A percentile compares a stretch with the other conserved stretches of the same genome.
Conservation (phyloP, 2,888 invertebrate species). For the Aphodius sticticus region DNA sequence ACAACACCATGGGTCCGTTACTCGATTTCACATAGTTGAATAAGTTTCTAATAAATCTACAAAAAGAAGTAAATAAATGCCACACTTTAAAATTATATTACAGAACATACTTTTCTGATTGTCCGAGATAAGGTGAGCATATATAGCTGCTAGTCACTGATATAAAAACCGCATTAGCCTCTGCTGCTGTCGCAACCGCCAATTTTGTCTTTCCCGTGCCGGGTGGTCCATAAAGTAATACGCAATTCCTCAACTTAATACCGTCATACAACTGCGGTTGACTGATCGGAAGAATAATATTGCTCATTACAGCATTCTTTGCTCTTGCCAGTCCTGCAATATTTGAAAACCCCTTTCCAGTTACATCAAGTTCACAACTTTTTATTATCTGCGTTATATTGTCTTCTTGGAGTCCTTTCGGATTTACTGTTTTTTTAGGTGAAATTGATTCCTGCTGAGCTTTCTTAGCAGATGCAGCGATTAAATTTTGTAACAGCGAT, state of each 20-base stretch:
- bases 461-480: not conserved
- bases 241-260: slow-evolving; percentile 60
- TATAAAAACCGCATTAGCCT: slow-evolving; percentile 62
- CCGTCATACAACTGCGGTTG: slow-evolving; percentile 65
- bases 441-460: not conserved
- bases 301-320: slow-evolving; percentile 61
- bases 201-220: slow-evolving; percentile 62
- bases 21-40: slow-evolving; percentile 50
- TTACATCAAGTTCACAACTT: slow-evolving; percentile 48
- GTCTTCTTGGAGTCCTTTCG: not conserved
- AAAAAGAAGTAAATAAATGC: slow-evolving; percentile 11
- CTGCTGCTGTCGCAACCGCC: slow-evolving; percentile 59
- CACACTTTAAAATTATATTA: slow-evolving; percentile 5
- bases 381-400: slow-evolving; percentile 22
- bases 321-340: slow-evolving; percentile 63
- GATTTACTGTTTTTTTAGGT: not conserved
- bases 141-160: slow-evolving; percentile 64
- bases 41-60: slow-evolving; percentile 49
- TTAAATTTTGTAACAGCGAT: slow-evolving; percentile 10
- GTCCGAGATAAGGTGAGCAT: slow-evolving; percentile 64
- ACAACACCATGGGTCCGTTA: slow-evolving; percentile 60
- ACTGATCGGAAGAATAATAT: slow-evolving; percentile 62
- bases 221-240: slow-evolving; percentile 65
- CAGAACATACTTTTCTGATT: slow-evolving; percentile 64
- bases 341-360: slow-evolving; percentile 56